Base-by-base conservation (phyloP, 2,113 vertebrate species). In the Tricholaema leucomelas region DNA sequence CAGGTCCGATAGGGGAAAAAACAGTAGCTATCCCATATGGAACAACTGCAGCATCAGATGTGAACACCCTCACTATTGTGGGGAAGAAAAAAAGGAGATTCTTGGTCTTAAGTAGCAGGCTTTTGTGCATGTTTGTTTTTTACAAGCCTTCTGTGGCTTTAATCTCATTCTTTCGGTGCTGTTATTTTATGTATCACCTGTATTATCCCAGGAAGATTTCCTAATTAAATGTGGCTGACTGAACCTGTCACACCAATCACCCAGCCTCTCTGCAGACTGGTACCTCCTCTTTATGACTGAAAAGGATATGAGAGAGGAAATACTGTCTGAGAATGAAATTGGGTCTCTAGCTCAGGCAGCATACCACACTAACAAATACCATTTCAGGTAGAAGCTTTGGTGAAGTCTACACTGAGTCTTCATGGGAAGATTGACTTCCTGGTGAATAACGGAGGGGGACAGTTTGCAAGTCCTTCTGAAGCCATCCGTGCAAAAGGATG, bases 391-490 rank as follows among this genome's bases (percentile, higher is more conserved):
- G 98, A 98, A 93, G 95, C 88, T 76, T 96, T 99, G 73, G 91
- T 99, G 70, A 98, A 97, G 17, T 97, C 98, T 1, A 98, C 98
- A 0, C 88, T 99, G 92, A 96, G 96, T 87, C 81, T 91, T 56
- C 96, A 98, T 12, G 98, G 91, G 15, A 98, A 96, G 67, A 98
- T 99, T 64, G 97, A 99, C 94, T 99, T 98, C 81, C 95, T 99
- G 91, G 98, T 99, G 50, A 99, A 99, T 96, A 99, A 99, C 4
- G 99, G 98, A 75, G 99, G 99, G 15, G 99, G 99, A 7, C 99
- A 99, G 92, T 99, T 99, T 72, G 23, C 63, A 0, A 98, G 98
- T 92, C 98, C 96, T 12, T 67, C 87, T 48, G 98, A 98, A 88
- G 15, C 93, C 69, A 99, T 99, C 88, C 96, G 87, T 74, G 88